Evolutionary conservation across 1,140 invertebrate genomes (phyloP), one percentile per base, ranked within the genome.

Genomic region (Drosophila orosa): DNA sequence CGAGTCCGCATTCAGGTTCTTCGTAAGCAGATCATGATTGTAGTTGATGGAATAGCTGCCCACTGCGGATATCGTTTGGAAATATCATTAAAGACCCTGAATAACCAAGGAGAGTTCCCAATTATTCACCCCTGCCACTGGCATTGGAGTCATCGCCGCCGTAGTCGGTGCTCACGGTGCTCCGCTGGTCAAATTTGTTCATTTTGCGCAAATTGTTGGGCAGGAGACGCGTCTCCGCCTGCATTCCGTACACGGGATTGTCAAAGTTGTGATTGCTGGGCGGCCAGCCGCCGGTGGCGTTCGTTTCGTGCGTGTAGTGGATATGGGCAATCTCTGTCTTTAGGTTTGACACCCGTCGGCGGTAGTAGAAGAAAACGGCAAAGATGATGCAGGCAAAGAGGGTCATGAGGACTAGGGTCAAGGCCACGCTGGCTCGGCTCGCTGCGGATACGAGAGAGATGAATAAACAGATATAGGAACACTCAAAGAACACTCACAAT

Each of bases 291-390:
- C 92, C 93, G 45, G 93, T 92, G n/a, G 31, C 52, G 33, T 56
- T 78, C 1, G 96, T 95, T 82, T 97, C 95, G n/a, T 95, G 95
- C n/a, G 95, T 96, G 90, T 98, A 98, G 78, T 97, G 96, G 3
- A 98, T 97, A 92, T 97, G 96, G 22, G 95, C 95, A 54, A 98
- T 96, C 92, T 98, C 97, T 12, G 95, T 95, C 91, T 98, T 98
- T 2, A 98, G 93, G 92, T 95, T 95, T 24, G 94, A 94, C 8
- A 98, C 95, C 59, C 96, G 93, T 66, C 95, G 93, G 52, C 95
- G 94, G 93, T 97, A 97, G 92, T 98, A 97, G 69, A 97, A 92
- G 73, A 96, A 93, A 4, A 96, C 92, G 0, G 93, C 92, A 3
- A 94, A 87, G 1, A 95, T 94, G 29, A 95, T 93, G 2, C 93